Base-by-base conservation (phyloP, 2,888 invertebrate genomes). In the Cephus spinipes region DNA sequence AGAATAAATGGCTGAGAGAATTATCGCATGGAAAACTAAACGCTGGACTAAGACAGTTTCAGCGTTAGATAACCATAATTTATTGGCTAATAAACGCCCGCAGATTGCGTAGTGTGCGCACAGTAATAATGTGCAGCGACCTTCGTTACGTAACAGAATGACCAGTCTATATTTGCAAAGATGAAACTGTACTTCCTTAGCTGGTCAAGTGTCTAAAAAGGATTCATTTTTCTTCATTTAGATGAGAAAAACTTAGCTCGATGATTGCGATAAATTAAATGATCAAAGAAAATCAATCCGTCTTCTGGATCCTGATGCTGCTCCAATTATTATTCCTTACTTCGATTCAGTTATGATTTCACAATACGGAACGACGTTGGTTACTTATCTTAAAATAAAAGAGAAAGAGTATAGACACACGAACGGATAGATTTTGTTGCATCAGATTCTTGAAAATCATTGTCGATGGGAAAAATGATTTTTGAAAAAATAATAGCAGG, bases 401-500 rank as follows among this genome's bases (percentile, higher is more conserved):
- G 15, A 40, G 40, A 40, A 40, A 40, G 15, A 15, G 2, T 6
- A 40, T 9, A 2, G 55, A 23, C 2, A 3, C 4, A 3, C 23
- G 55, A 55, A 1, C 9, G 23, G 2, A 55, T 9, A 23, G 2
- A 55, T 23, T 23, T 55, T 23, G 2, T 23, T 55, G 23, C 55
- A 23, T 23, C 9, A 0, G 9, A 23, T 6, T 55, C 1, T 23
- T 9, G 9, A 23, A 33, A 71, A 71, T 71, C 3, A 71, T 30
- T 30, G 30, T 11, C 15, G 4, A 30, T 9, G 23, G 3, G 23
- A 71, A 30, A 71, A 15, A 15, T 71, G 9, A 9, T 71, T 79
- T 83, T 80, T 79, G 80, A 83, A 83, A 80, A 76, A 80, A 82
- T 73, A 76, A 76, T 79, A 76, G 15, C 15, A 31, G 36, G 77